Evolutionary conservation across 2,113 vertebrate genomes (phyloP).

Genomic region (Corydoras maculifer): DNA sequence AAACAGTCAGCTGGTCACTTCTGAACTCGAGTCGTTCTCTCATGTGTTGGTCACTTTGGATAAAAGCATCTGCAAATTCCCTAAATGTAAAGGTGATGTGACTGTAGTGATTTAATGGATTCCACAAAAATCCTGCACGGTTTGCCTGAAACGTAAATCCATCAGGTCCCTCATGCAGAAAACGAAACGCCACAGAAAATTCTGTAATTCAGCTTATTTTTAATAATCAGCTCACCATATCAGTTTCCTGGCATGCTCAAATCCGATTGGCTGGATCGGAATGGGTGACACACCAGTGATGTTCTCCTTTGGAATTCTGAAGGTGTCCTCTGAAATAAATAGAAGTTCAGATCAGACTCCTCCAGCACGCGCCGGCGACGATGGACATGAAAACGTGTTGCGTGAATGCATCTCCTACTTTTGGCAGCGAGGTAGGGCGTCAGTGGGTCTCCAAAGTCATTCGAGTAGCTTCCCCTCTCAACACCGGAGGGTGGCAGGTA

Average conservation of each 20-base stretch:
- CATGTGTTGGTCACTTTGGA: no score
- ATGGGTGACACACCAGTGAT: constrained; percentile 72
- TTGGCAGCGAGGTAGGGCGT: constrained; percentile 81
- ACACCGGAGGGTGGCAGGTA: constrained; percentile 76
- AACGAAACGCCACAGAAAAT: no score
- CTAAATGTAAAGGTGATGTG: no score
- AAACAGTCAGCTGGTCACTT: no score
- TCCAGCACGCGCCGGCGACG: not conserved
- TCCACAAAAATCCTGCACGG: no score
- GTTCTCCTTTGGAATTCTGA: constrained; percentile 55
- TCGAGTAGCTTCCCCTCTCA: constrained; percentile 71
- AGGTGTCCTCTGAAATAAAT: constrained; percentile 60
- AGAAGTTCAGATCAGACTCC: not conserved
- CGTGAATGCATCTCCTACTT: constrained; percentile 40
- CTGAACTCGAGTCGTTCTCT: no score
- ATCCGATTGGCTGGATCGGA: constrained; percentile 82
- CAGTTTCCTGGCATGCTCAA: constrained; percentile 70
- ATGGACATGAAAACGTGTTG: not conserved
- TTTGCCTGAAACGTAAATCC: no score
- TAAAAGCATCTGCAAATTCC: no score
- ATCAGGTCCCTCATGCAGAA: no score
- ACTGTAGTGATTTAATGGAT: no score
- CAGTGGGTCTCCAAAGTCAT: constrained; percentile 68
- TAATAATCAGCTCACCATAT: constrained; percentile 71
- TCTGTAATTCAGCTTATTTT: no score